These are phyloP conservation scores for Xiphophorus hellerii DNA, from an alignment of 2,113 vertebrate genomes.

Conservation along the genomic window DNA sequence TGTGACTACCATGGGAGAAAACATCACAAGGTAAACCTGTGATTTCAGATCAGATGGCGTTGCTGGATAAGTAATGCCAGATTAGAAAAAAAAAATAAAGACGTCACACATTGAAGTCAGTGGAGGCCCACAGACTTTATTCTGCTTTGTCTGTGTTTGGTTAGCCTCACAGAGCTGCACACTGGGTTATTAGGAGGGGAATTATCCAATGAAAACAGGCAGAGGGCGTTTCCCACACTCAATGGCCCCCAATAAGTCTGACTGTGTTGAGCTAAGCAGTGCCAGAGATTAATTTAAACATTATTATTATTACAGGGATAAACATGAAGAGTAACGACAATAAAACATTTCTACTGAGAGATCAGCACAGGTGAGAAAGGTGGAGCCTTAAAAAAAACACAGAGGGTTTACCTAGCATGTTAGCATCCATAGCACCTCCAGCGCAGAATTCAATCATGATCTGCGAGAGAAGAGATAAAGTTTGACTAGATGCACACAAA, in stretches of 20 bases:
- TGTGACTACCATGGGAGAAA: slow-evolving; percentile 20
- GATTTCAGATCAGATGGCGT: slow-evolving; percentile 29
- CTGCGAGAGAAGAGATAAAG: slow-evolving; percentile 65
- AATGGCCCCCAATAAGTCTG: slow-evolving; percentile 27
- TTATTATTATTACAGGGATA: not conserved
- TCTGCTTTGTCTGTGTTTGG: slow-evolving; percentile 62
- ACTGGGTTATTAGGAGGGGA: slow-evolving; percentile 44
- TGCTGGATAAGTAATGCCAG: slow-evolving; percentile 44
- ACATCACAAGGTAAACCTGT: slow-evolving; percentile 16
- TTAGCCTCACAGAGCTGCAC: slow-evolving; percentile 58
- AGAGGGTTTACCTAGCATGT: slow-evolving; percentile 84
- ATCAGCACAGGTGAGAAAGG: not conserved
- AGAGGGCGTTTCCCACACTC: slow-evolving; percentile 64
- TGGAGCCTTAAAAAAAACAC: not conserved
- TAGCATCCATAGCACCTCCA: slow-evolving; percentile 90
- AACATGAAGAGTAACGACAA: not conserved
- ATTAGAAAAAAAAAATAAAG: slow-evolving; percentile 31
- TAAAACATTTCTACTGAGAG: not conserved
- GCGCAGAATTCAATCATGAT: slow-evolving; percentile 99
- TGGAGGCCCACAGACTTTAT: slow-evolving; percentile 40
- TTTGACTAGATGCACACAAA: slow-evolving; percentile 6
- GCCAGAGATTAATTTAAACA: not conserved
- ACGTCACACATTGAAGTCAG: slow-evolving; percentile 20
- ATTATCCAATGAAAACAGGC: slow-evolving; percentile 69
- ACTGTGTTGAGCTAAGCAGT: slow-evolving; percentile 15